These are phyloP conservation scores for Lytechinus pictus DNA, from an alignment of 35 echinoderm and acorn worm species.

Conservation along the genomic window DNA sequence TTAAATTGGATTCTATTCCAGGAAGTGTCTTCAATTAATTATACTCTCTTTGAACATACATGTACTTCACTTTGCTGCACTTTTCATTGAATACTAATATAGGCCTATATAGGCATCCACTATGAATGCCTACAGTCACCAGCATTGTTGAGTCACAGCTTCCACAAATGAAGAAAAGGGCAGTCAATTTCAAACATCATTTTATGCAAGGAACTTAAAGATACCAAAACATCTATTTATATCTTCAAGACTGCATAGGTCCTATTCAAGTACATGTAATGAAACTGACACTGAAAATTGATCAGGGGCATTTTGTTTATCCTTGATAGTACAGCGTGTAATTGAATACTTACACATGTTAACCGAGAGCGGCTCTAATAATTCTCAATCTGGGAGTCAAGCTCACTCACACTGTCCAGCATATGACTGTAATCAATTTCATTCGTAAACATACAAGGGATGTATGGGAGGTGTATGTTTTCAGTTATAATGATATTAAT, in stretches of 20 bases:
- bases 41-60: too few relatives aligned
- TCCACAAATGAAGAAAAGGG: too few relatives aligned
- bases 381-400: background rate
- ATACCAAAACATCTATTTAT: background rate
- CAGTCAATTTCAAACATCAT: too few relatives aligned
- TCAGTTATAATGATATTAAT: background rate
- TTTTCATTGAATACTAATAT: background rate
- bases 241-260: background rate
- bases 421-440: background rate
- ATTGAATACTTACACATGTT: background rate
- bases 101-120: too few relatives aligned
- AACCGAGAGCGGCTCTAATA: background rate
- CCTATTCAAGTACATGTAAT: background rate
- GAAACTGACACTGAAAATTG: background rate
- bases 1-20: too few relatives aligned
- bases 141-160: too few relatives aligned
- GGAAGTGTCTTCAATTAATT: too few relatives aligned
- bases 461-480: background rate
- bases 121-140: too few relatives aligned
- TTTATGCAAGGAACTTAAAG: background rate
- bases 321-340: background rate
- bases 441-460: background rate
- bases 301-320: background rate
- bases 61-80: background rate
- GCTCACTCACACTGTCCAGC: background rate